Evolutionary conservation across 1,140 invertebrate genomes (phyloP), one percentile per base, ranked within the genome.

Genomic region (Aphaenogaster rudis): DNA sequence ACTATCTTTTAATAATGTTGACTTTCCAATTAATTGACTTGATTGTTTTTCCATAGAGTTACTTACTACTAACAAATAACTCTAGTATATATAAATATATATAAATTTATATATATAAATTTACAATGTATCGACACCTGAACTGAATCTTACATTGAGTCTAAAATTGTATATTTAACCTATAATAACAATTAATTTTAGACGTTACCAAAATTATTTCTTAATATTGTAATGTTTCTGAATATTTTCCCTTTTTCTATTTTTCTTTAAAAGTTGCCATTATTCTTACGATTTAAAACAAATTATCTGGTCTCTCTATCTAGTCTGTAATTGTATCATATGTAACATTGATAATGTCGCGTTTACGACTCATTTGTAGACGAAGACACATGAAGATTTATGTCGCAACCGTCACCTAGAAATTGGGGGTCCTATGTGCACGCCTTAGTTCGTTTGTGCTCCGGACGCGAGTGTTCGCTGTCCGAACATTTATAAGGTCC

Each of bases 401-500:
- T 48, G 36, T 50, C 15, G 48, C 21, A 17, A 39, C 48, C 21
- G 21, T 61, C 39, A 78, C 2, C 8, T 61, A 78, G 52, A 39
- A 81, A 69, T 69, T 6, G 48, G 17, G 61, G 28, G 33, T 52
- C 8, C 78, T 45, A 33, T 17, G 48, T 6, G 17, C 48, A 54
- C 61, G 48, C 9, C 42, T 39, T 50, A 13, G 63, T 15, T 76
- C 69, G 33, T 61, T 48, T 61, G 39, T 61, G 80, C 67, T 8
- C 45, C n/a, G 45, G 63, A 50, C 4, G 28, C 52, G 33, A 67
- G 45, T 13, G 64, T 45, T 45, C 17, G 36, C 48, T 50, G 21
- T 74, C 28, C 45, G 67, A 74, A 84, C 80, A 74, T 84, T 84
- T 84, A 84, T 45, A 61, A 76, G 69, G 57, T 61, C 42, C 21